Evolutionary conservation across 1,140 invertebrate genomes (phyloP).

Genomic region (Eriosoma lanigerum): DNA sequence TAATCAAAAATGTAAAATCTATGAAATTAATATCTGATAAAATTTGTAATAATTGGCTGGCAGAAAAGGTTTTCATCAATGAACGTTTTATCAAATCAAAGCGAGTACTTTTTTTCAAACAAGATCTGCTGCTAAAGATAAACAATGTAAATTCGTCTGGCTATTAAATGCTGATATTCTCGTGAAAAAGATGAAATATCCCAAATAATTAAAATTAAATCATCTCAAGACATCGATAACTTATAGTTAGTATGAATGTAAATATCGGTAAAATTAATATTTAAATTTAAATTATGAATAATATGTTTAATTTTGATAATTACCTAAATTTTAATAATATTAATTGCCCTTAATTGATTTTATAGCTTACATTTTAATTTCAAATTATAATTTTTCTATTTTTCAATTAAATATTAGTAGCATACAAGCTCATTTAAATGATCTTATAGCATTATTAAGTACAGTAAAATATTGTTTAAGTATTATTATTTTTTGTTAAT

Average conservation of each 20-base stretch:
- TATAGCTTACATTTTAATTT: not conserved
- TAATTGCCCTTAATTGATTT: not conserved
- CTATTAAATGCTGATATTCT: not conserved
- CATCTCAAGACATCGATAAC: not conserved
- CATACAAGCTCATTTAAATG: not conserved
- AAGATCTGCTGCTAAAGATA: not conserved
- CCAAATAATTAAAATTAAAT: not conserved
- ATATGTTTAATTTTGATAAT: not conserved
- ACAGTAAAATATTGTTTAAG: not conserved
- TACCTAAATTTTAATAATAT: not conserved
- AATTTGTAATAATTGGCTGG: not conserved
- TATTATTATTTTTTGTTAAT: slow-evolving; percentile 9
- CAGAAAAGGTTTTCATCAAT: slow-evolving; percentile 13
- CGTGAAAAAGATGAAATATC: not conserved
- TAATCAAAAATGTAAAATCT: not conserved
- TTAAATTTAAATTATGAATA: slow-evolving; percentile 3
- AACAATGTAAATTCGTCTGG: slow-evolving; percentile 13
- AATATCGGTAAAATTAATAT: not conserved
- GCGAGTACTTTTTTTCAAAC: slow-evolving; percentile 32
- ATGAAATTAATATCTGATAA: not conserved
- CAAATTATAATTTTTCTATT: not conserved
- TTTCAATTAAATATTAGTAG: slow-evolving; percentile 21
- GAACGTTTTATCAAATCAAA: not conserved
- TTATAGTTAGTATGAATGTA: not conserved
- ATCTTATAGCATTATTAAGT: not conserved